phyloP scores from a whole-genome alignment of 2,113 vertebrate species.

The Cynopterus brachyotis region DNA sequence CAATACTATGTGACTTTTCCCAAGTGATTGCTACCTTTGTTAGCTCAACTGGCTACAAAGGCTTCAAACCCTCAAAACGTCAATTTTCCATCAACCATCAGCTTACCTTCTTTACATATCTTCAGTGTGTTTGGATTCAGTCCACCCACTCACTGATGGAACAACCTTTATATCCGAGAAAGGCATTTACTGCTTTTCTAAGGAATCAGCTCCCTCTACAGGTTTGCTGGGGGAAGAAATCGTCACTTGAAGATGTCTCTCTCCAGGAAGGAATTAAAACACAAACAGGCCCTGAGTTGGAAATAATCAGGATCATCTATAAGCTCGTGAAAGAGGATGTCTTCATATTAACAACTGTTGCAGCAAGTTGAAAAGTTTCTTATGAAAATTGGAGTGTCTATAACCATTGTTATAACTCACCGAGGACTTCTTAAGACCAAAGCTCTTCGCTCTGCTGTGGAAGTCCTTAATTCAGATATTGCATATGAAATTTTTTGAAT shows the following conservation, averaged over 20 bases:
- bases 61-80: background rate
- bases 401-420: background rate
- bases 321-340: background rate
- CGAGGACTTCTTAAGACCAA: background rate
- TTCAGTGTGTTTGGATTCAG: background rate
- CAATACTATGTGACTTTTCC: background rate
- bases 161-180: background rate
- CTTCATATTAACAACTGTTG: background rate
- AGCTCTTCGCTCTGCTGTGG: background rate
- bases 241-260: background rate
- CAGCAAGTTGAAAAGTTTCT: background rate
- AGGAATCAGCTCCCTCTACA: constrained; percentile 43
- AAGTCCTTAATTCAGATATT: background rate
- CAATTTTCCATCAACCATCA: background rate
- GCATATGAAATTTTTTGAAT: background rate
- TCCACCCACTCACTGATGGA: background rate
- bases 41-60: background rate
- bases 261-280: constrained; percentile 59
- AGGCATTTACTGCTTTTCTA: background rate
- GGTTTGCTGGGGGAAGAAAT: background rate
- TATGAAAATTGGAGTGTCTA: background rate
- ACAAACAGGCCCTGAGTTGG: constrained; percentile 41
- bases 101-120: background rate
- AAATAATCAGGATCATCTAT: constrained; percentile 62
- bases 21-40: background rate